Percentiles rank a stretch among this genome's conserved stretches.
These are phyloP conservation scores for Turnix velox DNA, from an alignment of 2,113 vertebrate species.

Conservation along the genomic window DNA sequence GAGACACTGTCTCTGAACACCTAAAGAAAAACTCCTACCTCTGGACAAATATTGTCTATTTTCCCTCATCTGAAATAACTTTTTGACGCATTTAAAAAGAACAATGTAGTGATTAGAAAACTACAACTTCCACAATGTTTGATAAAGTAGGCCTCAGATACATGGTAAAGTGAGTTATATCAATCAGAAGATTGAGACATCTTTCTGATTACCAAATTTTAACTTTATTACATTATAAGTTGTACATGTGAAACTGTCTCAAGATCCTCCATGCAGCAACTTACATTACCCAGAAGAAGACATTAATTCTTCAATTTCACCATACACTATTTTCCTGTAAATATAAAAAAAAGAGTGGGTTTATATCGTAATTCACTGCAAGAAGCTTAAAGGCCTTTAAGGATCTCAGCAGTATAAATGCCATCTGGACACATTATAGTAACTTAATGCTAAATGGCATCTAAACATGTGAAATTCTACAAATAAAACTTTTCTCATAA, in stretches of 20 bases:
- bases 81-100: not conserved
- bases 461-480: not conserved
- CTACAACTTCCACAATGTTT: not conserved
- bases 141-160: not conserved
- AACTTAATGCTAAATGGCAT: not conserved
- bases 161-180: not conserved
- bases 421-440: not conserved
- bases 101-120: not conserved
- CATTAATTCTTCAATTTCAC: not conserved
- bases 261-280: not conserved
- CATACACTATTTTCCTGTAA: not conserved
- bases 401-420: not conserved
- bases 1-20: no score
- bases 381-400: not conserved
- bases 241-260: not conserved
- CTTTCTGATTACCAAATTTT: not conserved
- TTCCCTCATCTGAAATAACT: not conserved
- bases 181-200: not conserved
- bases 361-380: not conserved
- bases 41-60: not conserved
- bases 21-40: not conserved
- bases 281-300: not conserved
- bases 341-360: fast-evolving
- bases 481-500: not conserved
- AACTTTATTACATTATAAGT: not conserved